Percentiles rank a stretch among this genome's conserved stretches.
These are phyloP conservation scores for Colinus virginianus DNA, from an alignment of 2,113 vertebrate species.

Conservation along the genomic window DNA sequence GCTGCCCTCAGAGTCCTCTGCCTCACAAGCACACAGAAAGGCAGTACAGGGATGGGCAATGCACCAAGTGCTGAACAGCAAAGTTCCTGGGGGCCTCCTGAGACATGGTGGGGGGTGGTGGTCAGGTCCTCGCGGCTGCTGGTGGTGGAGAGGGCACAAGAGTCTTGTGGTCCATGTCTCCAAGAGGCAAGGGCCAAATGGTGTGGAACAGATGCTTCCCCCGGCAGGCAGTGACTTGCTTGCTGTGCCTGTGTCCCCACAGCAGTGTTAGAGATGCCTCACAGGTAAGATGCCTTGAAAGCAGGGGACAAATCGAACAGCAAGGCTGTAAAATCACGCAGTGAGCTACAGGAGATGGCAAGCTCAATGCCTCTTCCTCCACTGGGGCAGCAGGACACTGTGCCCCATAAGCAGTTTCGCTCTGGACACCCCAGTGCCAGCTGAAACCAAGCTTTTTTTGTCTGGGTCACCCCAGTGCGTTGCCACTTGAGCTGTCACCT, in stretches of 20 bases:
- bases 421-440: neutral
- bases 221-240: neutral
- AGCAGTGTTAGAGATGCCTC: neutral
- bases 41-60: neutral
- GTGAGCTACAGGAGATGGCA: neutral
- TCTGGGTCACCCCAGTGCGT: neutral
- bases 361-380: neutral
- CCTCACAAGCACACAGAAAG: neutral
- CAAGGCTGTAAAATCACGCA: neutral
- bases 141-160: neutral
- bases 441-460: constrained; percentile 3
- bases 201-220: neutral
- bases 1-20: neutral
- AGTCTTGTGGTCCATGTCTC: neutral
- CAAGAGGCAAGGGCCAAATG: neutral
- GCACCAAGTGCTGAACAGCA: neutral
- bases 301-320: neutral
- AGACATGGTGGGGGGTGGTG: neutral
- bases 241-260: neutral
- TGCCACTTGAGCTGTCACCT: neutral
- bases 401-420: neutral
- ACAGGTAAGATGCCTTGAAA: neutral
- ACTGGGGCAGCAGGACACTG: neutral
- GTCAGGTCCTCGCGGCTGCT: fast-evolving
- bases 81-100: neutral